Evolutionary conservation across 37 sponge, comb jelly and placozoan species (phyloP).

Genomic region (Oscarella lobularis): DNA sequence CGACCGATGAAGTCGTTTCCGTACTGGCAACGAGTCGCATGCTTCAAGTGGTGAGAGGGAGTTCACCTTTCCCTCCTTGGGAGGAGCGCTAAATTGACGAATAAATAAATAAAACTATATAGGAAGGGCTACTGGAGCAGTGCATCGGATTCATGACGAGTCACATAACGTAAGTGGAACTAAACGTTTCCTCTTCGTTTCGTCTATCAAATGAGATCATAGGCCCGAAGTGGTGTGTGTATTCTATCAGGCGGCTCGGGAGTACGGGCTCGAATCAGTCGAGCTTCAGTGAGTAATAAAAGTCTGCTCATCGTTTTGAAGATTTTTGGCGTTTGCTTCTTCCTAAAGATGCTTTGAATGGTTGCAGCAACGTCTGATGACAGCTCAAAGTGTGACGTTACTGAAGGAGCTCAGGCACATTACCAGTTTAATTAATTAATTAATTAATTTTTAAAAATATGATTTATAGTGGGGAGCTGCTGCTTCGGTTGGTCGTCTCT

Average conservation of each 20-base stretch:
- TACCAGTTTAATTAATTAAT: neutral
- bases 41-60: neutral
- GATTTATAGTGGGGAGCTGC: constrained; percentile 5
- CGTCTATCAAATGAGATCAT: no score
- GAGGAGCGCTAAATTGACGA: neutral
- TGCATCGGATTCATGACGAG: constrained; percentile 51
- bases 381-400: constrained; percentile 17
- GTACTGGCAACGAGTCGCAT: neutral
- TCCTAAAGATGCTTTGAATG: constrained; percentile 37
- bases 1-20: neutral
- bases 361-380: constrained; percentile 26
- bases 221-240: neutral
- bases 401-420: constrained; percentile 27
- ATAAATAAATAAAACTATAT: no score
- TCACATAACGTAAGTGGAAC: constrained; percentile 44
- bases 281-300: constrained; percentile 24
- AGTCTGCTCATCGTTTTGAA: neutral
- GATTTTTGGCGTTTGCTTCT: neutral
- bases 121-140: constrained; percentile 69
- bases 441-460: neutral
- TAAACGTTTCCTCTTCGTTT: no score
- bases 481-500: constrained; percentile 20
- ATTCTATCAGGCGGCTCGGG: constrained; percentile 13
- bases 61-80: neutral
- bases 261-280: constrained; percentile 33